Evolutionary conservation across 1,140 invertebrate species (phyloP).

Genomic region (Dendroctonus ponderosae): DNA sequence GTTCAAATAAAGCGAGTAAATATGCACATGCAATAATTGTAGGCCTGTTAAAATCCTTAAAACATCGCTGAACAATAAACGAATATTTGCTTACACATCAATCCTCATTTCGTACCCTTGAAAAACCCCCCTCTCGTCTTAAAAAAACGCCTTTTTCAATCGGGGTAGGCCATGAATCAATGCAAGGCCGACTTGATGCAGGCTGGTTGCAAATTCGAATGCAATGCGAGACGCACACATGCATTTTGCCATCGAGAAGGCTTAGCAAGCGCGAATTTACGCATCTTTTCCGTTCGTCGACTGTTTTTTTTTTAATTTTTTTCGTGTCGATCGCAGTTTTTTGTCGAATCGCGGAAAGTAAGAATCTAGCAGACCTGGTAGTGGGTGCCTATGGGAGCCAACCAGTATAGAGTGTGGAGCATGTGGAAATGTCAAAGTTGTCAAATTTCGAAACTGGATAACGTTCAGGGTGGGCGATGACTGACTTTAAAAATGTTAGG

Average conservation of each 20-base stretch:
- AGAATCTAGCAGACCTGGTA: not conserved
- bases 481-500: conserved; percentile 1
- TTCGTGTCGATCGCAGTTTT: not conserved
- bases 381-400: conserved; percentile 4
- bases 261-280: conserved; percentile 25
- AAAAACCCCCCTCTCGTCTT: conserved; percentile 30
- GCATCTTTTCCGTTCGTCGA: conserved; percentile 22
- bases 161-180: conserved; percentile 33
- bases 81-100: conserved; percentile 24
- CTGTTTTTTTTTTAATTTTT: conserved; percentile 18
- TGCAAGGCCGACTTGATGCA: conserved; percentile 34
- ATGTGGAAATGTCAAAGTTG: conserved; percentile 21
- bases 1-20: no score
- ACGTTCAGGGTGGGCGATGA: not conserved
- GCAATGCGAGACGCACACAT: conserved; percentile 36
- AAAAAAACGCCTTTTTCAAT: conserved; percentile 34
- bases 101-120: conserved; percentile 30
- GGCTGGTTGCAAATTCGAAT: conserved; percentile 34
- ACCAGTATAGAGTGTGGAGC: conserved; percentile 1
- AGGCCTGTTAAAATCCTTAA: no score
- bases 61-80: conserved; percentile 6
- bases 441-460: conserved; percentile 12
- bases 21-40: no score
- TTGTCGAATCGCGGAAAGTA: not conserved
- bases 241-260: conserved; percentile 34